Conservation (phyloP, 2,797 vertebrate species). For the Synanceia verrucosa region DNA sequence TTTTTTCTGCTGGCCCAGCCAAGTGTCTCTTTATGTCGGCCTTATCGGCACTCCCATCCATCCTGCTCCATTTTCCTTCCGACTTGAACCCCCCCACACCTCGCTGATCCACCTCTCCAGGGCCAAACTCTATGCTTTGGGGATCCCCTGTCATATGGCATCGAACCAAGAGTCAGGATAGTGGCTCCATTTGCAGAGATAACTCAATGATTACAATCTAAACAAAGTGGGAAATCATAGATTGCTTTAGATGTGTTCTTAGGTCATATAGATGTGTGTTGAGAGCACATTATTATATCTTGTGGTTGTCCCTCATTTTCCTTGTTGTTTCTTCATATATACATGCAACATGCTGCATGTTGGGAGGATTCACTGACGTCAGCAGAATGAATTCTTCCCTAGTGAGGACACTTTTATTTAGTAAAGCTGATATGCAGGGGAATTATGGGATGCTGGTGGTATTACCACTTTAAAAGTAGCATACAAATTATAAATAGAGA, state of each 20-base stretch:
- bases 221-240: neutral
- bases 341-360: constrained; percentile 48
- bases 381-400: constrained; percentile 63
- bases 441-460: constrained; percentile 58
- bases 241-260: neutral
- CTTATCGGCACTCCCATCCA: constrained; percentile 82
- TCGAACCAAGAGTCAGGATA: constrained; percentile 29
- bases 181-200: constrained; percentile 21
- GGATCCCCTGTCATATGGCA: constrained; percentile 62
- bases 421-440: constrained; percentile 56
- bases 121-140: constrained; percentile 48
- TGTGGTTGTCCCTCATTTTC: constrained; percentile 5
- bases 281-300: constrained; percentile 1
- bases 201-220: neutral
- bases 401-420: constrained; percentile 73
- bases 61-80: constrained; percentile 76
- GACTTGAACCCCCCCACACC: constrained; percentile 44
- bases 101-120: constrained; percentile 35
- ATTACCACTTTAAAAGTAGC: constrained; percentile 64
- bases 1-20: constrained; percentile 69
- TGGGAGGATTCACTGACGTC: constrained; percentile 54
- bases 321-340: constrained; percentile 19
- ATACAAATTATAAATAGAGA: constrained; percentile 61
- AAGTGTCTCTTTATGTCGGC: constrained; percentile 69
- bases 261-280: constrained; percentile 1